Evolutionary conservation across 2,888 invertebrate species (phyloP).

Genomic region (Sesia bembeciformis): DNA sequence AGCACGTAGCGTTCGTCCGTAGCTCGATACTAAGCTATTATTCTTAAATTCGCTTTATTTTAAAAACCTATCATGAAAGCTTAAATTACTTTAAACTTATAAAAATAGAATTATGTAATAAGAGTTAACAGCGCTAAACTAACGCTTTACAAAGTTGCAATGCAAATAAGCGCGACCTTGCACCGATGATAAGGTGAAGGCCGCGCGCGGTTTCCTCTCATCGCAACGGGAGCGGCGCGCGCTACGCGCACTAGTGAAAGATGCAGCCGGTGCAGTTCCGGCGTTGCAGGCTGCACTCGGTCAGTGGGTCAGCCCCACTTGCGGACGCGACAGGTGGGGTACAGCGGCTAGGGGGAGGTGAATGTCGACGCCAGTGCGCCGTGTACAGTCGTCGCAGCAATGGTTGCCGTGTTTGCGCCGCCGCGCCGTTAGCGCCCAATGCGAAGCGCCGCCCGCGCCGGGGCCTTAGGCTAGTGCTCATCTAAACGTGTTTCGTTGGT

Average conservation of each 20-base stretch:
- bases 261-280: conserved; percentile 65
- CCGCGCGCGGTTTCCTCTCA: conserved; percentile 54
- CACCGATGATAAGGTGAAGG: conserved; percentile 53
- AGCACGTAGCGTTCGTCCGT: too few species aligned
- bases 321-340: conserved; percentile 10
- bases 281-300: conserved; percentile 48
- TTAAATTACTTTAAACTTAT: too few species aligned
- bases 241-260: conserved; percentile 34
- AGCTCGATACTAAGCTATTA: too few species aligned
- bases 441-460: conserved; percentile 31
- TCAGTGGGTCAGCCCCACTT: conserved; percentile 64
- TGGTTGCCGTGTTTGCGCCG: conserved; percentile 32
- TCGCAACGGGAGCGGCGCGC: conserved; percentile 49
- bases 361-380: conserved; percentile 9
- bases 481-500: conserved; percentile 58
- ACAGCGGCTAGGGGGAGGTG: conserved; percentile 13
- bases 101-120: too few species aligned
- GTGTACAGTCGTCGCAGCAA: conserved; percentile 24
- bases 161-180: conserved; percentile 48
- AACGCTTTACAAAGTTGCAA: conserved; percentile 6
- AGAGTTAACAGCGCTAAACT: too few species aligned
- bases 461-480: conserved; percentile 35
- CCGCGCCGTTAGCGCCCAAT: conserved; percentile 38
- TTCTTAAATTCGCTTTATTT: too few species aligned
- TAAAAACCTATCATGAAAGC: too few species aligned